phyloP scores from a whole-genome alignment of 2,797 vertebrate species.

The Amphiprion clarkii region DNA sequence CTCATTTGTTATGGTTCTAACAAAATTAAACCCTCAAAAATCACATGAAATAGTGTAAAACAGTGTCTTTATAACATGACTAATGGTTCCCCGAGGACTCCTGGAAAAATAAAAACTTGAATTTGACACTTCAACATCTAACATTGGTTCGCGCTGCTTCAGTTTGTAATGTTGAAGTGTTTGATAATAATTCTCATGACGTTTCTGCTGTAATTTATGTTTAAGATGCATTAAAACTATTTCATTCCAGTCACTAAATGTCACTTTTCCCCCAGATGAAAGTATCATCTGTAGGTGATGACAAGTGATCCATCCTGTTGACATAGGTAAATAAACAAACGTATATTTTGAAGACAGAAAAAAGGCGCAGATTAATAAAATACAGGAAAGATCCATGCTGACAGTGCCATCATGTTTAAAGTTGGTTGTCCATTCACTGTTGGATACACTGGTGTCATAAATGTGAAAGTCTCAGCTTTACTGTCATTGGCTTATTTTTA shows the following conservation, averaged over 20 bases:
- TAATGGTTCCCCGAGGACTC: not conserved
- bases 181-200: constrained; percentile 4
- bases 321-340: not conserved
- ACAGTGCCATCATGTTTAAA: too few relatives aligned
- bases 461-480: too few relatives aligned
- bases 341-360: too few relatives aligned
- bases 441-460: too few relatives aligned
- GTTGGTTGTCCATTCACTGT: too few relatives aligned
- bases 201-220: constrained; percentile 13
- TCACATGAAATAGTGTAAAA: not conserved
- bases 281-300: not conserved
- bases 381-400: too few relatives aligned
- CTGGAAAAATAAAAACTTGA: constrained; percentile 26
- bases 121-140: not conserved
- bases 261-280: not conserved
- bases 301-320: not conserved
- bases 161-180: not conserved
- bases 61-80: not conserved
- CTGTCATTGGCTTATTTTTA: too few relatives aligned
- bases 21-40: constrained; percentile 2
- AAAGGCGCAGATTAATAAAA: too few relatives aligned
- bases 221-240: constrained; percentile 24
- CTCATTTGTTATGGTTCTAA: not conserved
- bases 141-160: not conserved
- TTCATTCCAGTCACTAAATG: constrained; percentile 9